These are phyloP conservation scores for Diadumene lineata DNA, from an alignment of 92 coral and sea anemone genomes.

Conservation along the genomic window DNA sequence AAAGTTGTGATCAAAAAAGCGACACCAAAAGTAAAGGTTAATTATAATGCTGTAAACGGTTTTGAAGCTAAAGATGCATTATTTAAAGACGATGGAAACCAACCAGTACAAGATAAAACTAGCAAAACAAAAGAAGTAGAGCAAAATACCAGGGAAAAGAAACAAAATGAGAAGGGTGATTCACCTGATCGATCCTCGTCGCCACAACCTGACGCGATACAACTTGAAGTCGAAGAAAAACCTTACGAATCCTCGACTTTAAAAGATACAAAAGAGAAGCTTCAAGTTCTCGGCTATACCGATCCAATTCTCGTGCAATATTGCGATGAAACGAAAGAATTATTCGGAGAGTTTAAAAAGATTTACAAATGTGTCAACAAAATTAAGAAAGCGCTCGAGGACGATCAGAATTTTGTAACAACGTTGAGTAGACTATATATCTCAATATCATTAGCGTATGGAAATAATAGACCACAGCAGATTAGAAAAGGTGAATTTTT, in stretches of 20 bases:
- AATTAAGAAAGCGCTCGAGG: neutral
- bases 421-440: neutral
- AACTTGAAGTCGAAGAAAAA: neutral
- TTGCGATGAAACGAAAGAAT: neutral
- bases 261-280: neutral
- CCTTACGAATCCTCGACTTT: neutral
- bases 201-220: neutral
- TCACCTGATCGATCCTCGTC: neutral
- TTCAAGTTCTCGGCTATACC: neutral
- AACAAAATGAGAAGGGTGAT: neutral
- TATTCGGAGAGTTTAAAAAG: neutral
- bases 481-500: constrained; percentile 47
- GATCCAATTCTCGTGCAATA: neutral
- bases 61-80: neutral
- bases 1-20: constrained; percentile 9
- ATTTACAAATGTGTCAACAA: neutral
- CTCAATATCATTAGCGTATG: neutral
- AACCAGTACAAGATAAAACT: neutral
- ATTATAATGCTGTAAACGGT: neutral
- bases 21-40: neutral
- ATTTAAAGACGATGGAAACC: neutral
- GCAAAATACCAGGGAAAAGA: neutral
- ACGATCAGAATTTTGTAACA: neutral
- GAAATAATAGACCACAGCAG: neutral
- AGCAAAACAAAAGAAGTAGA: neutral